Evolutionary conservation across 2,113 vertebrate species (phyloP).

Genomic region (Phaetusa simplex): DNA sequence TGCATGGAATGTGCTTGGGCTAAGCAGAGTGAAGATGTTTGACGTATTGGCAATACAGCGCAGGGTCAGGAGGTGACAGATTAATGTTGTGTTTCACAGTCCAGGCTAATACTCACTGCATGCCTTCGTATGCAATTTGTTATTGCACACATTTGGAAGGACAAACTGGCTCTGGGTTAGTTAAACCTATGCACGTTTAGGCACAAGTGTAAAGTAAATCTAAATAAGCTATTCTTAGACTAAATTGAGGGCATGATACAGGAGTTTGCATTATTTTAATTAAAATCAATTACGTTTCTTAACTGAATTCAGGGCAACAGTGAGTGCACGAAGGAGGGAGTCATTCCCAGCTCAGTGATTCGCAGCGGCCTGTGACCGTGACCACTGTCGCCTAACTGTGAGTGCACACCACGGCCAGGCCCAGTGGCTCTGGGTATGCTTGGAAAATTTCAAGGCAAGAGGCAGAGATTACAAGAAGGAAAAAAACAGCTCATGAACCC

Average conservation of each 20-base stretch:
- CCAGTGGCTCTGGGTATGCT: neutral
- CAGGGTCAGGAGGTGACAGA: constrained; percentile 46
- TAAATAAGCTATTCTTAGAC: neutral
- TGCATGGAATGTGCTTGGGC: constrained; percentile 39
- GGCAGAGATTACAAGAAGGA: neutral
- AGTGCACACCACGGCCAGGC: accelerated
- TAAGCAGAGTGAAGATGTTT: constrained; percentile 53
- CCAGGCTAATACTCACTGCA: neutral
- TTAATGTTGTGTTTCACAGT: constrained; percentile 56
- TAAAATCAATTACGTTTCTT: neutral
- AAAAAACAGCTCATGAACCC: neutral
- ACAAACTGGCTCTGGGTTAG: neutral
- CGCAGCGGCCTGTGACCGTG: neutral
- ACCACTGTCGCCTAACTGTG: neutral
- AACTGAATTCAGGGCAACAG: neutral
- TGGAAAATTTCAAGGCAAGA: neutral
- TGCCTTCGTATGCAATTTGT: neutral
- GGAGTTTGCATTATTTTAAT: neutral
- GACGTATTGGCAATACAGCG: constrained; percentile 59
- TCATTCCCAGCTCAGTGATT: neutral
- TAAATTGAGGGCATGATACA: neutral
- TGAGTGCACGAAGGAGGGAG: neutral
- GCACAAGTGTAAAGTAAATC: neutral
- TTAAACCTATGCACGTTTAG: neutral
- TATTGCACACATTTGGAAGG: constrained; percentile 2